These are phyloP conservation scores for Allophyes oxyacanthae DNA, from an alignment of 2,888 invertebrate genomes.

Conservation along the genomic window DNA sequence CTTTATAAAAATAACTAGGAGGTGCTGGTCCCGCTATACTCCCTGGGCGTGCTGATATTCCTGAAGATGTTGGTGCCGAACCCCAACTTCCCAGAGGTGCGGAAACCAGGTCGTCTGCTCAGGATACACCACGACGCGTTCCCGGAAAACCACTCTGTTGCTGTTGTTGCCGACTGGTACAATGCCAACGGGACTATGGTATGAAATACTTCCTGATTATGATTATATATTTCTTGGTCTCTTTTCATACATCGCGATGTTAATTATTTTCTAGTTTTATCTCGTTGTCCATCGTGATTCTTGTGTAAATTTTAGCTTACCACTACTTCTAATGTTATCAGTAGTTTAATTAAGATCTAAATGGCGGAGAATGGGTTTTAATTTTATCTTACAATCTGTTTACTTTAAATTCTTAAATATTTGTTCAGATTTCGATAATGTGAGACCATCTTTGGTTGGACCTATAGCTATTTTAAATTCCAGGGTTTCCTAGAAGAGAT, in stretches of 20 bases:
- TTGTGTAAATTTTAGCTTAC: no score
- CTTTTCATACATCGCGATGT: no score
- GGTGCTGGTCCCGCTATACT: slow-evolving; percentile 93
- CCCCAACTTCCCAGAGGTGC: slow-evolving; percentile 93
- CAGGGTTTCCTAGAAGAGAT: slow-evolving; percentile 91
- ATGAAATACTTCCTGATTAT: slow-evolving; percentile 20
- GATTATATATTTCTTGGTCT: neutral
- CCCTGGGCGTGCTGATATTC: slow-evolving; percentile 92
- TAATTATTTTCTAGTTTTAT: no score
- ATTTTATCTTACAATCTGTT: no score
- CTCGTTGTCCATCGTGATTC: no score
- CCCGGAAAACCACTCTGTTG: slow-evolving; percentile 89
- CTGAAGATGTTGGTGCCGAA: slow-evolving; percentile 93
- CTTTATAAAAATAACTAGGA: slow-evolving; percentile 90
- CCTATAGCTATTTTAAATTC: slow-evolving; percentile 6
- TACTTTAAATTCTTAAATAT: no score
- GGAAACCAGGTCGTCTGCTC: slow-evolving; percentile 90
- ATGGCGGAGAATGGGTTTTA: no score
- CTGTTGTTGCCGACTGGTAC: slow-evolving; percentile 90
- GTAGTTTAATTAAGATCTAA: no score
- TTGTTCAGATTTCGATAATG: no score
- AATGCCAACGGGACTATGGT: slow-evolving; percentile 86
- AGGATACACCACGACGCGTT: slow-evolving; percentile 88
- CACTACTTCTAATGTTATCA: no score
- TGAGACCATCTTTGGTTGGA: no score